Base-by-base conservation (phyloP, 2,797 vertebrate species). In the Myotis pilosus region DNA sequence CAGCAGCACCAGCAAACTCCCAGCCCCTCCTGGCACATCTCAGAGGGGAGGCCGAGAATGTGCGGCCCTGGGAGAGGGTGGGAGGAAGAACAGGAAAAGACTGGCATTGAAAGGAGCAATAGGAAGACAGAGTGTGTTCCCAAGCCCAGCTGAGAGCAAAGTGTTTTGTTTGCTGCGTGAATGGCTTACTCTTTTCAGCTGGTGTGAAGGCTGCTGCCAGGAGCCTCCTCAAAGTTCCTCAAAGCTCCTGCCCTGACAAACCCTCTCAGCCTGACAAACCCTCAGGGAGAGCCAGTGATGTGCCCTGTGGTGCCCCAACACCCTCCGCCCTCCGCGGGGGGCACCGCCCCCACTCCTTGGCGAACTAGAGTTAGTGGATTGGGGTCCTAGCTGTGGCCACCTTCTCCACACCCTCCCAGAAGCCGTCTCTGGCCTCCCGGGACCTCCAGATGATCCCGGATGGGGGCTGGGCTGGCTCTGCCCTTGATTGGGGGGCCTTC, bases 161-260 rank as follows among this genome's bases (percentile, higher is more conserved):
- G 90, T 68, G 36, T 62, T 95, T 95, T 91, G 87, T 92, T 81
- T 80, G 66, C n/a, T 41, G 88, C 81, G 71, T 51, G 94, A 94
- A 97, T 88, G 95, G 80, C 38, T 97, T 84, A 53, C 92, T 95
- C 89, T 93, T 93, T 76, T 66, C 38, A 6, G 60, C 85, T 96
- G 93, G 86, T 64, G 96, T 90, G 76, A 92, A 95, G 76, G 28
- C 60, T 87, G 78, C 72, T 97, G 95, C 94, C 92, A 91, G 94
- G 89, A 95, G 89, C 74, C 83, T 89, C 87, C 94, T 30, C 86
- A 79, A 92, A 38, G 0, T 92, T 96, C 95, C 87, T 94, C 87
- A 89, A 88, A 89, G 78, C 84, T 80, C 68, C 28, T n/a, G 57
- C 41, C 28, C 25, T 5, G 57, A 13, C 60, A 62, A 30, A 66